These are phyloP conservation scores for Drosophila mulleri DNA, from an alignment of 2,888 invertebrate genomes.

Conservation along the genomic window DNA sequence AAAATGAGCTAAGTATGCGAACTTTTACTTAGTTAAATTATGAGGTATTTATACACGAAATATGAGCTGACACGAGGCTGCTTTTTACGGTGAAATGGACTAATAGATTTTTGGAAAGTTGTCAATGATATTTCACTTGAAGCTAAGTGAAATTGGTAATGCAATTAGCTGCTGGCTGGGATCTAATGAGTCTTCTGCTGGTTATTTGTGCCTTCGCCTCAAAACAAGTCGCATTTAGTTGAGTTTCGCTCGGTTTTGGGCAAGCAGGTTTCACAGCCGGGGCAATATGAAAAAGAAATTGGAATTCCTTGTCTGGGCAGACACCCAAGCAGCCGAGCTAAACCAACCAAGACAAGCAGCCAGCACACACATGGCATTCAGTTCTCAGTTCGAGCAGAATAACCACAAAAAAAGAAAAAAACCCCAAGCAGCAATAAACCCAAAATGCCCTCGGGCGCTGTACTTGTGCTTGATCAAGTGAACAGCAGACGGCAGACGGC, in stretches of 20 bases:
- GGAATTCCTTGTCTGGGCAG: conserved; percentile 55
- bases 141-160: conserved; percentile 11
- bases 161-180: conserved; percentile 11
- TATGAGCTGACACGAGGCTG: not conserved
- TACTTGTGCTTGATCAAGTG: conserved; percentile 75
- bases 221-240: conserved; percentile 27
- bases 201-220: conserved; percentile 37
- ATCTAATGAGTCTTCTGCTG: conserved; percentile 33
- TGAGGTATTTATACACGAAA: not conserved
- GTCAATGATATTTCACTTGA: too few relatives aligned
- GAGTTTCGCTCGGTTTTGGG: conserved; percentile 18
- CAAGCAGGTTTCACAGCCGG: conserved; percentile 20
- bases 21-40: not conserved
- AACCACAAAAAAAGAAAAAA: conserved; percentile 14
- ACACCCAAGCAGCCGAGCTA: conserved; percentile 42
- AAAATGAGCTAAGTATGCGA: not conserved
- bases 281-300: conserved; percentile 37
- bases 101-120: not conserved
- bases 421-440: conserved; percentile 10
- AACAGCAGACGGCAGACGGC: conserved; percentile 60
- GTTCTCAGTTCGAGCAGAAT: conserved; percentile 36
- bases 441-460: conserved; percentile 29
- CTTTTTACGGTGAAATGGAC: too few relatives aligned
- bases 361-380: conserved; percentile 65
- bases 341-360: conserved; percentile 26